Evolutionary conservation across 2,888 invertebrate species (phyloP), one percentile per base, ranked within the genome.

Genomic region (Eulithis prunata): DNA sequence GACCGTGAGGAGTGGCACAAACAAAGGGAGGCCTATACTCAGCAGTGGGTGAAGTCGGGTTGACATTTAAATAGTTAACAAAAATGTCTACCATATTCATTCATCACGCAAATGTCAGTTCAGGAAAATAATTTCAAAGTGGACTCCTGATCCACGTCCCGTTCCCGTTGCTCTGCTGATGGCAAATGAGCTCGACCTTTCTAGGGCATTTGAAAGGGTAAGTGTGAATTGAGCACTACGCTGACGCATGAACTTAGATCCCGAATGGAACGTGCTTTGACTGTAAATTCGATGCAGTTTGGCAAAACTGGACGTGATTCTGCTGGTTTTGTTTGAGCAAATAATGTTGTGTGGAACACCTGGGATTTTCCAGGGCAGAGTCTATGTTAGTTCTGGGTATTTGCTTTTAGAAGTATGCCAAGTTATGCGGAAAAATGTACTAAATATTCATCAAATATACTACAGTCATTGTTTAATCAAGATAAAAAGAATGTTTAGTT

Each of bases 111-210:
- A 5, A 41, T 41, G 8, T 41, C 8, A 5, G 41, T 11, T 8
- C 41, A 1, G 10, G 41, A 41, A 41, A 21, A 7, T 47, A 3
- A 21, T 49, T 21, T 11, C 8, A 8, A 8, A 14, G 49, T 21
- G 21, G 49, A 21, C 68, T 57, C 68, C 12, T 41, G 54, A 12
- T 57, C 68, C 61, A 66, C 45, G 43, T n/a, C 51, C 49, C 49
- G 56, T 10, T 60, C 57, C 62, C 61, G 61, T 61, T 62, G 52
- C 63, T 77, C 76, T 75, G 78, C 76, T 78, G 79, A 80, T 78
- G 79, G 77, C 81, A 87, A 88, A 87, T 85, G 87, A 87, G 86
- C 79, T 79, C 83, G 80, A 86, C 87, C 86, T 87, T 89, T 87
- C 86, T 83, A 86, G 82, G 81, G 69, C 78, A 79, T 80, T 79